These are phyloP conservation scores for Oophaga pumilio DNA, from an alignment of 2,113 vertebrate genomes.

Conservation along the genomic window DNA sequence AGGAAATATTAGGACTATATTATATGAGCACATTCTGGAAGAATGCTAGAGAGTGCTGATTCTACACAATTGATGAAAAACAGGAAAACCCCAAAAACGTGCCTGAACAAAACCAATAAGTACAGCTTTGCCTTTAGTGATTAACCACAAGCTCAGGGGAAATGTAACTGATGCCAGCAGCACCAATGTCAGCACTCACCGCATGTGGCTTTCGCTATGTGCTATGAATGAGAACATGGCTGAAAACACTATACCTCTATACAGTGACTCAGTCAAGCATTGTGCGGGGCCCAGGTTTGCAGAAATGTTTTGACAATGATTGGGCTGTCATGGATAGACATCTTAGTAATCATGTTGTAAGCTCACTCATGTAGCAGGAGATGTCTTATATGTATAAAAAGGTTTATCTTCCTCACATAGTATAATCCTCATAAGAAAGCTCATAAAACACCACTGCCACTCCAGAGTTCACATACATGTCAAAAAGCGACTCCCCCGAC, in stretches of 20 bases:
- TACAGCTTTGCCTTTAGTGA: neutral
- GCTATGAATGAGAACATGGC: neutral
- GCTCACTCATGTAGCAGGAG: neutral
- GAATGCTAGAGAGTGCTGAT: neutral
- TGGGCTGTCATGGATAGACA: neutral
- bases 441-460: constrained; percentile 5
- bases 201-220: neutral
- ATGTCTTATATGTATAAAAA: neutral
- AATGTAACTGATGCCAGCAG: neutral
- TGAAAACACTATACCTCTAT: no score
- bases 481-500: neutral
- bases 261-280: neutral
- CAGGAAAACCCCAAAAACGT: constrained; percentile 3
- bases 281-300: neutral
- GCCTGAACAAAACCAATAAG: neutral
- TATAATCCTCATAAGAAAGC: neutral
- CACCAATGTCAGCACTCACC: neutral
- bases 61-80: constrained; percentile 10
- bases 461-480: constrained; percentile 14
- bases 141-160: neutral
- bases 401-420: neutral
- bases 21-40: neutral
- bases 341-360: neutral
- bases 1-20: neutral
- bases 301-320: neutral